A percentile compares a stretch with the other conserved stretches of the same genome.
These are phyloP conservation scores for Cephalopachus bancanus DNA, from an alignment of 2,797 vertebrate species.

Conservation along the genomic window DNA sequence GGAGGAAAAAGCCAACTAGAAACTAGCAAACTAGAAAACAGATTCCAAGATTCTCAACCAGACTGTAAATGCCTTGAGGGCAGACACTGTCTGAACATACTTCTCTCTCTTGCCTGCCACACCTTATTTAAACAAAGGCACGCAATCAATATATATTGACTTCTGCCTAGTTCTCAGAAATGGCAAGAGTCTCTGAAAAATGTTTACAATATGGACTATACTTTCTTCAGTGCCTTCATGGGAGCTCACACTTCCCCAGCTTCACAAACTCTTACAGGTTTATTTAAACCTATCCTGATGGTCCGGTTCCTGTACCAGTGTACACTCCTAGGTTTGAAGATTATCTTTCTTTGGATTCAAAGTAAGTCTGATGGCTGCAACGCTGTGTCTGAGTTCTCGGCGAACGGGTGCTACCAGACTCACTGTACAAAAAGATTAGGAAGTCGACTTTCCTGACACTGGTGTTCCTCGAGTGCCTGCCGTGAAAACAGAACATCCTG, in stretches of 20 bases:
- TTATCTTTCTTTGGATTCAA: neutral
- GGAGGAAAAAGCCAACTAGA: neutral
- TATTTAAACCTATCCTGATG: neutral
- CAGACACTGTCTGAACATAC: neutral
- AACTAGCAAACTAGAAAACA: neutral
- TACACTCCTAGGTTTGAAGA: neutral
- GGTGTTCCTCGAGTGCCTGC: neutral
- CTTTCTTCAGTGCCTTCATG: neutral
- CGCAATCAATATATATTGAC: rapidly evolving
- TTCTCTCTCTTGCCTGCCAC: neutral
- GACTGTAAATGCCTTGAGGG: neutral
- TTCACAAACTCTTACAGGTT: neutral
- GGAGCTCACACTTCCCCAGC: neutral
- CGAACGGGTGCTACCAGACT: neutral
- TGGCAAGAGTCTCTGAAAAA: neutral
- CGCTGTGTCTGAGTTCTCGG: neutral
- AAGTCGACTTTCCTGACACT: neutral
- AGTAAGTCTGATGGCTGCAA: neutral
- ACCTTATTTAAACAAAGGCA: too few relatives aligned
- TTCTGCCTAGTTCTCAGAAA: neutral
- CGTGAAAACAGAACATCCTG: neutral
- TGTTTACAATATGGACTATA: neutral
- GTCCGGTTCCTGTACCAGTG: neutral
- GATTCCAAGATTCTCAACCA: neutral
- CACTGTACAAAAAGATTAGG: neutral